Conservation (phyloP, 2,113 vertebrate genomes). For the Erpornis zantholeuca region DNA sequence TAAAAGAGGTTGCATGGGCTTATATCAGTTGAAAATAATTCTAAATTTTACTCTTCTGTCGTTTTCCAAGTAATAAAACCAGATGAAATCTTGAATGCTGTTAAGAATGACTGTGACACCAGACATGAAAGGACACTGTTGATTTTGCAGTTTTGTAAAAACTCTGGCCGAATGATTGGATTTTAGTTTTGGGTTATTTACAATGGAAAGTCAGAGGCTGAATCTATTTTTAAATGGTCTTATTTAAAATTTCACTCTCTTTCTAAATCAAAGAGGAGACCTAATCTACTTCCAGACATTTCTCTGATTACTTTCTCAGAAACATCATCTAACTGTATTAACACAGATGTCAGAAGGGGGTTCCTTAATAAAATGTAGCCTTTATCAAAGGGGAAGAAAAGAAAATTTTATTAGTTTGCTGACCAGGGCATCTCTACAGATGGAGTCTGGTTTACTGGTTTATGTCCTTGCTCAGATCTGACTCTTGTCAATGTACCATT, state of each 20-base stretch:
- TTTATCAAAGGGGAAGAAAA: constrained; percentile 39
- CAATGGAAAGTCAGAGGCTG: background rate
- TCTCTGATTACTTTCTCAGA: constrained; percentile 48
- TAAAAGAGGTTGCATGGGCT: background rate
- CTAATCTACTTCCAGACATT: constrained; percentile 29
- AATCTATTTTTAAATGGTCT: background rate
- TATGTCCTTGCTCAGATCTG: constrained; percentile 17
- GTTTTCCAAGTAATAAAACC: background rate
- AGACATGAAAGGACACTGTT: background rate
- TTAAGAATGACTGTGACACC: background rate
- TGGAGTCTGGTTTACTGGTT: constrained; percentile 18
- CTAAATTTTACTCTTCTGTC: background rate
- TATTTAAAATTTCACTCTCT: background rate
- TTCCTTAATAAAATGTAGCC: constrained; percentile 37
- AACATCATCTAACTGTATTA: constrained; percentile 27
- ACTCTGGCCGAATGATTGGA: background rate
- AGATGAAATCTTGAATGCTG: background rate
- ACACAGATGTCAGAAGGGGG: constrained; percentile 24
- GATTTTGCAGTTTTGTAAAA: background rate
- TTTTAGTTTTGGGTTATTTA: background rate
- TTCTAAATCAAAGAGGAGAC: constrained; percentile 18
- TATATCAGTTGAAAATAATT: background rate
- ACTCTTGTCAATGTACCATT: constrained; percentile 6
- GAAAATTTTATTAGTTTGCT: constrained; percentile 53
- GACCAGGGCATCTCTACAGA: constrained; percentile 21